These are phyloP conservation scores for Prosopocoilus inquinatus DNA, from an alignment of 2,888 invertebrate species.

Conservation along the genomic window DNA sequence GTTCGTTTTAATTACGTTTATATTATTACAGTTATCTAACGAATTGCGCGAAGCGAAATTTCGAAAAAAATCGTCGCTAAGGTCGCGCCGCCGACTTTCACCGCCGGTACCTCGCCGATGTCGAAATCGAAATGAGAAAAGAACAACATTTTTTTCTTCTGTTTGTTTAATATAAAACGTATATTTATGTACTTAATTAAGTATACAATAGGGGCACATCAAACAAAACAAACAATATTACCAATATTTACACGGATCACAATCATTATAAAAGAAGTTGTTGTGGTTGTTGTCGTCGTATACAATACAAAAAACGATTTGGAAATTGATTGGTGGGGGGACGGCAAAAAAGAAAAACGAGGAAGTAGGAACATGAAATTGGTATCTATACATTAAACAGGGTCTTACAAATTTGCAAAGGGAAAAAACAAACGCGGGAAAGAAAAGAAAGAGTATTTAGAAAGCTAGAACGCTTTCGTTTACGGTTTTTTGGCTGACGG, in stretches of 20 bases:
- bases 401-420: conserved; percentile 6
- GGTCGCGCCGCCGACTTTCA: conserved; percentile 17
- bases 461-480: conserved; percentile 25
- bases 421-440: too few relatives aligned
- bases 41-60: conserved; percentile 5
- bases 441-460: background rate
- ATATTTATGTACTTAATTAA: conserved; percentile 19
- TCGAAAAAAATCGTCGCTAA: conserved; percentile 10
- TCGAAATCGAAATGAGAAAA: conserved; percentile 6
- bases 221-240: conserved; percentile 8
- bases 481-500: conserved; percentile 34
- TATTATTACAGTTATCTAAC: background rate
- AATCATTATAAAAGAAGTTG: conserved; percentile 9
- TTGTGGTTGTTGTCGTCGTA: too few relatives aligned
- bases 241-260: conserved; percentile 18
- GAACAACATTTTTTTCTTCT: conserved; percentile 11
- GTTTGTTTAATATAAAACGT: conserved; percentile 12
- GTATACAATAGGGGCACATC: background rate
- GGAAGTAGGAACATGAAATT: conserved; percentile 2
- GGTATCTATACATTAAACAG: too few relatives aligned
- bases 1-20: background rate
- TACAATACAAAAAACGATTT: background rate
- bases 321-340: too few relatives aligned
- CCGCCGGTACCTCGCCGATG: conserved; percentile 3
- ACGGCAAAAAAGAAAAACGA: conserved; percentile 6